These are phyloP conservation scores for Amblyteles armatorius DNA, from an alignment of 2,888 invertebrate genomes.

Conservation along the genomic window DNA sequence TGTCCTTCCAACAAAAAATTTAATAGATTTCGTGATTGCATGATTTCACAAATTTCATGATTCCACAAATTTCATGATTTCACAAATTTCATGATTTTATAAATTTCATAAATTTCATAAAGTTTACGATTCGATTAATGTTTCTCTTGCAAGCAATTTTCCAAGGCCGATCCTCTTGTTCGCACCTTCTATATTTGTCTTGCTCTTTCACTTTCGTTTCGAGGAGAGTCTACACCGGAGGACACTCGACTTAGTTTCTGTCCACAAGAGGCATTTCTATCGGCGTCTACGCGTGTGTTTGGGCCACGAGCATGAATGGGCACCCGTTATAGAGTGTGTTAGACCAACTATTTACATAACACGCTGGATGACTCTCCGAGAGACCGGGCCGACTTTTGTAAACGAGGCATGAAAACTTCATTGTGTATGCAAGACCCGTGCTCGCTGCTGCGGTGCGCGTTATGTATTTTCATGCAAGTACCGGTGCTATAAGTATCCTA, in stretches of 20 bases:
- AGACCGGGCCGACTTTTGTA: conserved; percentile 52
- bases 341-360: conserved; percentile 59
- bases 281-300: conserved; percentile 15
- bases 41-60: neutral
- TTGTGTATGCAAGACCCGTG: conserved; percentile 61
- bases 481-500: conserved; percentile 18
- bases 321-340: conserved; percentile 37
- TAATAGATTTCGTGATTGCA: neutral
- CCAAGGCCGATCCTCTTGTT: conserved; percentile 21
- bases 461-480: conserved; percentile 40
- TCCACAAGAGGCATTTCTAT: conserved; percentile 8
- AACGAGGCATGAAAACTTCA: conserved; percentile 52
- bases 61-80: neutral
- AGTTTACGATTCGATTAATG: neutral
- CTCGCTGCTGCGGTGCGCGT: conserved; percentile 26
- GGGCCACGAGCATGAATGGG: conserved; percentile 53
- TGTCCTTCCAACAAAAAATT: neutral
- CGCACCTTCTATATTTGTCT: conserved; percentile 20
- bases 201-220: conserved; percentile 46
- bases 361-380: conserved; percentile 39
- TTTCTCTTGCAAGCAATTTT: neutral
- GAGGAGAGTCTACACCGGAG: neutral
- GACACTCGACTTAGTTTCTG: conserved; percentile 12
- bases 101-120: neutral
- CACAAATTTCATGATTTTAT: neutral